Evolutionary conservation across 2,113 vertebrate genomes (phyloP).

Genomic region (Peucedramus taeniatus): DNA sequence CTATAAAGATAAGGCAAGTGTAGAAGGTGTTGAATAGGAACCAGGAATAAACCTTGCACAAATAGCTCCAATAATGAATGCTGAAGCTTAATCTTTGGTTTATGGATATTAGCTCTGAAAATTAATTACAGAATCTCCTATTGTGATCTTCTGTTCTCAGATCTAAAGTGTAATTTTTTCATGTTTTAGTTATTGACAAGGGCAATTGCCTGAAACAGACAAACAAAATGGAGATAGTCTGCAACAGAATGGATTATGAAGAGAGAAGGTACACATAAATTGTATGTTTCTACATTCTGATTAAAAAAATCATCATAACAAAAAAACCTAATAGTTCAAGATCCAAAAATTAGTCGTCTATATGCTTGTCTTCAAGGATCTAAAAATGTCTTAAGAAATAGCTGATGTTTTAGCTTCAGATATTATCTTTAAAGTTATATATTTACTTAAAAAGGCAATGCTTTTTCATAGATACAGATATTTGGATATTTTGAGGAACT

Average conservation of each 20-base stretch:
- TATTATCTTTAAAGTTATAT: not conserved
- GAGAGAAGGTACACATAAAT: not conserved
- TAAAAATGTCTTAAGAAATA: slow-evolving; percentile 4
- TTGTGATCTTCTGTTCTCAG: not conserved
- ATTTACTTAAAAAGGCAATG: slow-evolving; percentile 42
- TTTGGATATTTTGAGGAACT: not conserved
- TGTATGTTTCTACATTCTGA: not conserved
- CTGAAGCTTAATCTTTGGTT: not conserved
- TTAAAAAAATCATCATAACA: not conserved
- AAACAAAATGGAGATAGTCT: not conserved
- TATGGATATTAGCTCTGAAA: not conserved
- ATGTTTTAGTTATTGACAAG: slow-evolving; percentile 10
- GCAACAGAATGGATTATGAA: not conserved
- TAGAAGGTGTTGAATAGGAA: not conserved
- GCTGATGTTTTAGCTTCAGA: not conserved
- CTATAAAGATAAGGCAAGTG: not conserved
- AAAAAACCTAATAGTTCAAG: slow-evolving; percentile 6
- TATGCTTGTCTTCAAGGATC: not conserved
- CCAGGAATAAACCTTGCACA: not conserved
- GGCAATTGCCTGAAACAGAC: not conserved
- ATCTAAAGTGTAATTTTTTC: not conserved
- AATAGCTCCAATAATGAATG: not conserved
- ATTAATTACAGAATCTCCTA: slow-evolving; percentile 2
- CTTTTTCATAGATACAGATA: not conserved
- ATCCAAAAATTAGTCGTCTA: not conserved